phyloP scores from a whole-genome alignment of 2,888 invertebrate genomes.

The Trichogramma dendrolimi region DNA sequence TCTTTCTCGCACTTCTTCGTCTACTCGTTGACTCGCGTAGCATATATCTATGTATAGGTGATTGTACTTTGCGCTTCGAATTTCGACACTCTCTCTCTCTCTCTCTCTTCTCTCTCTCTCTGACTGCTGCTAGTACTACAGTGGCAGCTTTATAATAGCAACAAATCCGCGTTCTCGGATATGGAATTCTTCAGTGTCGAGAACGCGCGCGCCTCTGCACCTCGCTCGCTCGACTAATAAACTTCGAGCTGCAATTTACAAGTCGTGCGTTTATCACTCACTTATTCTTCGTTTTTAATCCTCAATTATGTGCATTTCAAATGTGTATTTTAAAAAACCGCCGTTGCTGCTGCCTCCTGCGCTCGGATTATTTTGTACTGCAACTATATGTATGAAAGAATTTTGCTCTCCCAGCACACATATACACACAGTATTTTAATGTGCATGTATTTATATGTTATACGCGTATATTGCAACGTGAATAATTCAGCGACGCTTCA shows the following conservation, averaged over 20 bases:
- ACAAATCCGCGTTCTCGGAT: conserved; percentile 19
- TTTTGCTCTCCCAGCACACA: no score
- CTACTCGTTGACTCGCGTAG: conserved; percentile 7
- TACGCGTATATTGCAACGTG: no score
- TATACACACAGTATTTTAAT: no score
- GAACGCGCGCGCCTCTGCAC: no score
- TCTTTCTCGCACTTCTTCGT: conserved; percentile 41
- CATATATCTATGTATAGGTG: no score
- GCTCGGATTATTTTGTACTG: no score
- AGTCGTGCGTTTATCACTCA: conserved; percentile 3
- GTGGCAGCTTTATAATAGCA: conserved; percentile 5
- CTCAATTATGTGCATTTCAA: conserved; percentile 27
- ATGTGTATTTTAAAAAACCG: background rate
- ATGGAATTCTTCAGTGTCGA: no score
- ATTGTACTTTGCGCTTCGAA: conserved; percentile 35
- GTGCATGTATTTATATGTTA: no score
- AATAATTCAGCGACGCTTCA: no score
- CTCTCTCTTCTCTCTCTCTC: conserved; percentile 11
- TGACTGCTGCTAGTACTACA: background rate
- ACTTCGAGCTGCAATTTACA: conserved; percentile 16
- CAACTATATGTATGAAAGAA: no score
- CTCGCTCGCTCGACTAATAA: conserved; percentile 22
- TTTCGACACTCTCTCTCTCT: conserved; percentile 30
- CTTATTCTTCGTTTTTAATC: conserved; percentile 16
- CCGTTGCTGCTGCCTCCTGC: no score